Percentiles rank a stretch among this genome's conserved stretches.
Conservation (phyloP, 1,140 invertebrate genomes). For the Drosophila asahinai region DNA sequence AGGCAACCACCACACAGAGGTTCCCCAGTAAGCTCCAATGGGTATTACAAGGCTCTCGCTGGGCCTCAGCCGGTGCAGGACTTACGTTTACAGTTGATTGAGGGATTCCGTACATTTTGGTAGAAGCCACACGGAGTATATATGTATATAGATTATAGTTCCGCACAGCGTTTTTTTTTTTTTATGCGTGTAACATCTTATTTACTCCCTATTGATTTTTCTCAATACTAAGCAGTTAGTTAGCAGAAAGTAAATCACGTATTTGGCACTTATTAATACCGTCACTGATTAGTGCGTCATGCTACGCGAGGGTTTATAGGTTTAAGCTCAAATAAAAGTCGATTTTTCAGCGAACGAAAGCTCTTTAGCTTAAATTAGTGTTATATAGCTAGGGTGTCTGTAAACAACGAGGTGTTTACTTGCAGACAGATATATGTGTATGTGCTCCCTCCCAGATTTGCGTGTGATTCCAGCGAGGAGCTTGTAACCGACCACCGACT, state of each 20-base stretch:
- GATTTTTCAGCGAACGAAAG: constrained; percentile 48
- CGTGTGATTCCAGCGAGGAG: constrained; percentile 42
- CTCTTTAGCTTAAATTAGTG: constrained; percentile 46
- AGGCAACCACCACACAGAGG: constrained; percentile 7
- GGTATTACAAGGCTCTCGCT: not conserved
- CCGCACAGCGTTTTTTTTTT: constrained; percentile 4
- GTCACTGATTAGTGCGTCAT: constrained; percentile 36
- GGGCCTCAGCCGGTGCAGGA: constrained; percentile 18
- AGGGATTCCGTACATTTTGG: constrained; percentile 49
- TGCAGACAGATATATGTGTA: constrained; percentile 44
- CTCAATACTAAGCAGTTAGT: constrained; percentile 28
- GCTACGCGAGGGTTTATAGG: constrained; percentile 23
- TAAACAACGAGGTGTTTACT: constrained; percentile 56
- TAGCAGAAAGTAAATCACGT: constrained; percentile 49
- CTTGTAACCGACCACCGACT: constrained; percentile 42
- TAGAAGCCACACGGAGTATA: constrained; percentile 8
- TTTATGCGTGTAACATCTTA: constrained; percentile 46
- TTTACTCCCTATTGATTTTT: constrained; percentile 62
- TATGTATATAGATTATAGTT: constrained; percentile 8
- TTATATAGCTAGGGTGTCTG: constrained; percentile 47
- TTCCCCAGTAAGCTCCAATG: not conserved
- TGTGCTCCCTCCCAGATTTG: constrained; percentile 37
- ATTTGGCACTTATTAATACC: constrained; percentile 54
- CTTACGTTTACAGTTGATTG: constrained; percentile 54
- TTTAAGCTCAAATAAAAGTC: constrained; percentile 53